Evolutionary conservation across 2,888 invertebrate species (phyloP).

Genomic region (Aplocera efformata): DNA sequence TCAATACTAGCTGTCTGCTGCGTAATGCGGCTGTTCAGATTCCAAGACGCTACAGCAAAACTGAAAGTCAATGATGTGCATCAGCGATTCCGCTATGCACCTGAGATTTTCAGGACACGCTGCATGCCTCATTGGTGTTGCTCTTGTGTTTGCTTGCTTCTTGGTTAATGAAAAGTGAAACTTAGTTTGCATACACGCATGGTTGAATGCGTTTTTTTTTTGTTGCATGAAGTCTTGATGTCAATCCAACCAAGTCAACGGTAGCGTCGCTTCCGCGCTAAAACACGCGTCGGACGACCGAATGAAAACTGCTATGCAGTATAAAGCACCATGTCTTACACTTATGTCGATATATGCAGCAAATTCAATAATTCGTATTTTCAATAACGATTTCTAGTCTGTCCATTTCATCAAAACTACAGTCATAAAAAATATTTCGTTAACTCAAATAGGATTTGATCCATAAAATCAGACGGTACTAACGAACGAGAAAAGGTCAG

Average conservation of each 20-base stretch:
- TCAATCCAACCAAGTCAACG: not conserved
- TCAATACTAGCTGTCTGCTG: conserved; percentile 68
- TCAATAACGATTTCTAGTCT: no score
- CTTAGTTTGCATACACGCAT: conserved; percentile 29
- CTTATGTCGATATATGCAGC: no score
- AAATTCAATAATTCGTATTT: no score
- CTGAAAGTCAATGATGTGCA: conserved; percentile 51
- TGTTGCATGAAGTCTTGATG: conserved; percentile 2
- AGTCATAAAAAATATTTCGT: no score
- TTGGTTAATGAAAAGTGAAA: conserved; percentile 26
- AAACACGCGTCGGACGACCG: no score
- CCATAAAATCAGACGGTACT: no score
- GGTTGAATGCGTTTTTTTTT: conserved; percentile 17
- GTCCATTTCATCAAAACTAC: no score
- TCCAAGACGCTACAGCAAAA: conserved; percentile 68
- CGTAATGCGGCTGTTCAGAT: conserved; percentile 58
- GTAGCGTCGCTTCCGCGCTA: no score
- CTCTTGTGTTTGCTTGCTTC: conserved; percentile 19
- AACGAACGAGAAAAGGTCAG: no score
- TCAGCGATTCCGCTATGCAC: conserved; percentile 38
- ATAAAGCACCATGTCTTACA: no score
- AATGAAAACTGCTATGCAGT: no score
- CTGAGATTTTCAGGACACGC: conserved; percentile 56
- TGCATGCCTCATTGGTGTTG: conserved; percentile 19
- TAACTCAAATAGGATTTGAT: no score